Conservation (phyloP, 2,888 invertebrate genomes). For the Parnassius smintheus region DNA sequence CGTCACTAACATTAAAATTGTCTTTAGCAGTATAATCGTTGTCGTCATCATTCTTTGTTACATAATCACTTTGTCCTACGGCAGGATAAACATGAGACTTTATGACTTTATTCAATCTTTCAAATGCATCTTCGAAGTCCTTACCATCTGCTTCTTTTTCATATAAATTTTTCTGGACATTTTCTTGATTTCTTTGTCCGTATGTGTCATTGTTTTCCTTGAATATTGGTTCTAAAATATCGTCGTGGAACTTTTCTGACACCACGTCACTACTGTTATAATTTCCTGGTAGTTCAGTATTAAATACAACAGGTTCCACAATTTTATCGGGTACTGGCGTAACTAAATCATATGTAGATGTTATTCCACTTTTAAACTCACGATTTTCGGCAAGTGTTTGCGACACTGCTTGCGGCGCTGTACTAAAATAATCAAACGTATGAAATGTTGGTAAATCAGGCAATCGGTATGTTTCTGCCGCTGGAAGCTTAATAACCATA, state of each 20-base stretch:
- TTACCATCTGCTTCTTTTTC: background rate
- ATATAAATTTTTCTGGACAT: background rate
- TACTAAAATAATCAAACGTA: constrained; percentile 73
- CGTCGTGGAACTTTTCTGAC: background rate
- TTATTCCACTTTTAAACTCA: constrained; percentile 52
- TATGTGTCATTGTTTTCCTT: constrained; percentile 1
- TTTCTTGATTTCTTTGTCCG: constrained; percentile 1
- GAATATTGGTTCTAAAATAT: background rate
- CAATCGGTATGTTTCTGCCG: constrained; percentile 56
- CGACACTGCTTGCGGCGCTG: constrained; percentile 62
- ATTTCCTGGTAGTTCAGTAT: background rate
- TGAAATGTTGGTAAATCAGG: constrained; percentile 55
- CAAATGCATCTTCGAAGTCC: constrained; percentile 11
- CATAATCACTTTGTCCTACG: constrained; percentile 9
- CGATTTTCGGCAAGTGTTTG: constrained; percentile 46
- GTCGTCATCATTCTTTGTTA: constrained; percentile 20
- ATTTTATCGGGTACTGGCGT: constrained; percentile 1
- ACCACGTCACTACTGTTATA: constrained; percentile 1
- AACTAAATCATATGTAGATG: constrained; percentile 41
- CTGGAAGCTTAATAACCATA: constrained; percentile 69
- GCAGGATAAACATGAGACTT: constrained; percentile 13
- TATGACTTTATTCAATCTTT: constrained; percentile 23
- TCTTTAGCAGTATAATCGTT: constrained; percentile 3
- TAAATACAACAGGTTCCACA: background rate
- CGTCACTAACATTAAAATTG: background rate